These are phyloP conservation scores for Samia ricini DNA, from an alignment of 1,140 invertebrate genomes.

Conservation along the genomic window DNA sequence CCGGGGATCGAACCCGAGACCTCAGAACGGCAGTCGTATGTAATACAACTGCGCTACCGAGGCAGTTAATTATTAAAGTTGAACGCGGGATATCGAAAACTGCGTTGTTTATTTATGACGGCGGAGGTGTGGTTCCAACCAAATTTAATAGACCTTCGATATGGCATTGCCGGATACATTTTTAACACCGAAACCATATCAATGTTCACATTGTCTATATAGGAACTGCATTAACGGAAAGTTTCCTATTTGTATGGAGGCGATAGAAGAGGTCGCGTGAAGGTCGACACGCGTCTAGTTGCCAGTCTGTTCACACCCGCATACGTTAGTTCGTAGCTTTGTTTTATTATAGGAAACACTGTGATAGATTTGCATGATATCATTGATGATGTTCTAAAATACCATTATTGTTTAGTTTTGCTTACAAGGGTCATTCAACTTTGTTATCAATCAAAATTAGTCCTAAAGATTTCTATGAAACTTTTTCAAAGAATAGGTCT, in stretches of 20 bases:
- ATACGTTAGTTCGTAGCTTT: neutral
- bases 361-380: neutral
- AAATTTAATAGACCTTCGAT: neutral
- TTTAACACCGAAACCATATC: neutral
- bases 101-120: neutral
- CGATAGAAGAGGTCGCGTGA: neutral
- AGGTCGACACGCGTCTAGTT: slow-evolving; percentile 1
- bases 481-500: too few species aligned
- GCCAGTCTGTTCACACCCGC: neutral
- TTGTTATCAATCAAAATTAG: too few species aligned
- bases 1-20: too few species aligned
- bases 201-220: neutral
- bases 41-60: too few species aligned
- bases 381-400: neutral
- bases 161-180: neutral
- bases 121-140: neutral
- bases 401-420: too few species aligned
- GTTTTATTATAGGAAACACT: neutral
- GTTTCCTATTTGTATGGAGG: neutral
- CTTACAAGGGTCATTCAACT: too few species aligned
- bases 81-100: neutral
- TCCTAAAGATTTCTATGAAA: too few species aligned
- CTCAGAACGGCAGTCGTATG: too few species aligned
- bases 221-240: slow-evolving; percentile 10
- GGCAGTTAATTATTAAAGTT: too few species aligned